A percentile compares a stretch with the other conserved stretches of the same genome.
These are phyloP conservation scores for Heteronetta atricapilla DNA, from an alignment of 2,113 vertebrate genomes.

Conservation along the genomic window DNA sequence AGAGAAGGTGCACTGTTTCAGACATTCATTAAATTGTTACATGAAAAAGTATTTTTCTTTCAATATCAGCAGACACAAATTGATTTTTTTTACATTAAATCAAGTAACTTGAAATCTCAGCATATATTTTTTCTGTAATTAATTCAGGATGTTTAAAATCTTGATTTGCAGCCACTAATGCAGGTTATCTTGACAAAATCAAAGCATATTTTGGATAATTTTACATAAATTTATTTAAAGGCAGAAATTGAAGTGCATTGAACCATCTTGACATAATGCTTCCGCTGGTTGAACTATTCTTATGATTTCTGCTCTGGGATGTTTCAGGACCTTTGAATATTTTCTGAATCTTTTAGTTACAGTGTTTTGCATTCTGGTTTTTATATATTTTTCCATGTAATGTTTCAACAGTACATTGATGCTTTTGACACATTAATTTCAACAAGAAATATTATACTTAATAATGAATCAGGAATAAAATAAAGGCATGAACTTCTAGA, in stretches of 20 bases:
- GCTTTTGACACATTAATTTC: background rate
- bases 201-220: slow-evolving; percentile 1
- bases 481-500: background rate
- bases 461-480: background rate
- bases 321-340: background rate
- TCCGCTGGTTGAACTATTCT: background rate
- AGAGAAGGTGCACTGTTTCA: background rate
- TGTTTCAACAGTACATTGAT: background rate
- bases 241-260: background rate
- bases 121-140: background rate
- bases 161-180: background rate
- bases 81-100: background rate
- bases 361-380: background rate
- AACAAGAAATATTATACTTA: background rate
- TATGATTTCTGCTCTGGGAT: background rate
- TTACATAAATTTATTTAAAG: background rate
- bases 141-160: background rate
- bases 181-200: background rate
- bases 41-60: background rate
- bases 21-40: background rate
- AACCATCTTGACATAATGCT: background rate
- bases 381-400: background rate
- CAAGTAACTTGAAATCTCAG: background rate
- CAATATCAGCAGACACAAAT: background rate
- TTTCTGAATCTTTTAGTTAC: background rate